phyloP scores from a whole-genome alignment of 2,113 vertebrate species.

The Chroicocephalus ridibundus region DNA sequence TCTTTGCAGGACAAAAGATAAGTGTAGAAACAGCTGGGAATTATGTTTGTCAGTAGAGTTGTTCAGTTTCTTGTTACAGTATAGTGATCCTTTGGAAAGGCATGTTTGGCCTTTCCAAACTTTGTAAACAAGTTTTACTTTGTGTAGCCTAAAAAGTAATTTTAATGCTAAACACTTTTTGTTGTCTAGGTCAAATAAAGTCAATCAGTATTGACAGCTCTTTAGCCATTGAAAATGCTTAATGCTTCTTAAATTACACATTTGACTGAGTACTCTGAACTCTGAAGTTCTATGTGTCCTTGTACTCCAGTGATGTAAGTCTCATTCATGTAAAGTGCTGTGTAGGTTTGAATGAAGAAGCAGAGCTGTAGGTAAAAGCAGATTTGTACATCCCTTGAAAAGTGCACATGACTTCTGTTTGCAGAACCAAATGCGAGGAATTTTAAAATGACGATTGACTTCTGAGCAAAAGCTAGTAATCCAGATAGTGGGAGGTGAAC shows the following conservation, averaged over 20 bases:
- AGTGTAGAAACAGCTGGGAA: background rate
- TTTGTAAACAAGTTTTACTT: background rate
- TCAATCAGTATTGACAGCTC: background rate
- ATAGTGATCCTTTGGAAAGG: background rate
- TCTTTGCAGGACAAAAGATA: background rate
- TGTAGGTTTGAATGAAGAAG: background rate
- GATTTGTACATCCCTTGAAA: background rate
- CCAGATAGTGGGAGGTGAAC: background rate
- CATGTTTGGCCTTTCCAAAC: background rate
- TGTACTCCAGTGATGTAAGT: background rate
- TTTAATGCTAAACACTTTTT: background rate
- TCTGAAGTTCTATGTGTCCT: background rate
- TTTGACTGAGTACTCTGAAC: background rate
- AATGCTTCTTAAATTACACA: background rate
- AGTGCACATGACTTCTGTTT: background rate
- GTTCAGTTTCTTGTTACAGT: background rate
- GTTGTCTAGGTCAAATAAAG: background rate
- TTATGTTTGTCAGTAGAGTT: background rate
- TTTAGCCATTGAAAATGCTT: background rate
- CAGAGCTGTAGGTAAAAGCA: background rate
- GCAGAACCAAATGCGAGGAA: background rate
- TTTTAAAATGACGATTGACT: background rate
- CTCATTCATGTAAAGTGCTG: rapidly evolving
- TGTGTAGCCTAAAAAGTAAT: background rate
- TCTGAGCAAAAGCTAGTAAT: background rate